phyloP scores from a whole-genome alignment of 2,113 vertebrate genomes.

The Alligator sinensis region DNA sequence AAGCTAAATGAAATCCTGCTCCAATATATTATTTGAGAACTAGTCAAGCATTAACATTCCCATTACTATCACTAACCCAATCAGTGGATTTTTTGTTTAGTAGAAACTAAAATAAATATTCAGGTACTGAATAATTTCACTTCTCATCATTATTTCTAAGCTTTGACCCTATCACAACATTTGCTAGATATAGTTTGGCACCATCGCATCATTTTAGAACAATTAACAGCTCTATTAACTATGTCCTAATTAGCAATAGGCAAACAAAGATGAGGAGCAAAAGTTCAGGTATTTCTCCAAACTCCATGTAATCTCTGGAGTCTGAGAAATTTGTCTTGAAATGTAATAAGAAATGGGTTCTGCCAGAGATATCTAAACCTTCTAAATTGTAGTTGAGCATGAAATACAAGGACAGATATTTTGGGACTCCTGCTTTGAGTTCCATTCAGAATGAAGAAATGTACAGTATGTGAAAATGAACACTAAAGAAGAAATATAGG shows the following conservation, averaged over 20 bases:
- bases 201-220: constrained; percentile 10
- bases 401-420: constrained; percentile 27
- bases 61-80: constrained; percentile 16
- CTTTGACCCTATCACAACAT: background rate
- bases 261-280: constrained; percentile 15
- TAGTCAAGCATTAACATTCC: constrained; percentile 18
- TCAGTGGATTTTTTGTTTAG: background rate
- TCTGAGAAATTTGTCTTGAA: constrained; percentile 45
- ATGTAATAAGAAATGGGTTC: constrained; percentile 40
- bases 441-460: constrained; percentile 17
- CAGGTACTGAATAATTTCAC: background rate
- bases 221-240: constrained; percentile 29
- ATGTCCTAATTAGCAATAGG: constrained; percentile 38
- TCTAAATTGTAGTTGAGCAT: background rate
- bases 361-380: constrained; percentile 37
- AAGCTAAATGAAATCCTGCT: constrained; percentile 31
- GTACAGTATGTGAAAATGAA: background rate
- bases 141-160: constrained; percentile 22
- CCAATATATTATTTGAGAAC: constrained; percentile 11
- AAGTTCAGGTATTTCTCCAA: constrained; percentile 25
- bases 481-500: background rate
- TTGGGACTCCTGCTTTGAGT: constrained; percentile 56
- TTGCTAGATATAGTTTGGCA: background rate
- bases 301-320: constrained; percentile 25
- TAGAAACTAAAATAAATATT: background rate